phyloP scores from a whole-genome alignment of 2,113 vertebrate species.

The Ovibos moschatus region DNA sequence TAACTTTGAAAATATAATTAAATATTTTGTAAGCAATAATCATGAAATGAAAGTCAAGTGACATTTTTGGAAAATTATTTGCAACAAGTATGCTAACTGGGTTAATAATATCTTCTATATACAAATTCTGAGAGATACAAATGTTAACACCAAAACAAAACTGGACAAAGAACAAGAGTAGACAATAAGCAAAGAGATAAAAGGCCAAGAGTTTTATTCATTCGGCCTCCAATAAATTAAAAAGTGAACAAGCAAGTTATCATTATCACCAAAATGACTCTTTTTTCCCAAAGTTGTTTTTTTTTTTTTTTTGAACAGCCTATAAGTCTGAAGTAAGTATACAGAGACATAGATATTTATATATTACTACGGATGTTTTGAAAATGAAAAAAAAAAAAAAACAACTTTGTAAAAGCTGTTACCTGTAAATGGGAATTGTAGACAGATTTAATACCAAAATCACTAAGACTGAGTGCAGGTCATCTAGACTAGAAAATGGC shows the following conservation, averaged over 20 bases:
- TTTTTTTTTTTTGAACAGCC: neutral
- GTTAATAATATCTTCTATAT: neutral
- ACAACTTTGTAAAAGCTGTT: neutral
- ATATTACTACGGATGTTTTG: neutral
- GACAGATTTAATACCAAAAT: neutral
- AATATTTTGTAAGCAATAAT: neutral
- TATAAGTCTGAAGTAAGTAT: neutral
- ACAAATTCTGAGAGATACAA: neutral
- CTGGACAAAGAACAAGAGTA: neutral
- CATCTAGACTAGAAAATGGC: neutral
- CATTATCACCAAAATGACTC: neutral
- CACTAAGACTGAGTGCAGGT: neutral
- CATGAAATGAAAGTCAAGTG: neutral
- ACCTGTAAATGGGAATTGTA: neutral
- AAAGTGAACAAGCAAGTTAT: neutral
- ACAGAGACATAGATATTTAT: neutral
- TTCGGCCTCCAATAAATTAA: neutral
- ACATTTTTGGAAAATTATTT: neutral
- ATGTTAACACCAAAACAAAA: neutral
- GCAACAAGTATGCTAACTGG: neutral
- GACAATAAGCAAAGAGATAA: neutral
- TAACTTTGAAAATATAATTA: constrained; percentile 25
- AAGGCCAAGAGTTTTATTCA: neutral
- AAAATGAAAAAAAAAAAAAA: neutral
- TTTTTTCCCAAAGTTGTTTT: neutral